Evolutionary conservation across 2,888 invertebrate genomes (phyloP), one percentile per base, ranked within the genome.

Genomic region (Hyles lineata): DNA sequence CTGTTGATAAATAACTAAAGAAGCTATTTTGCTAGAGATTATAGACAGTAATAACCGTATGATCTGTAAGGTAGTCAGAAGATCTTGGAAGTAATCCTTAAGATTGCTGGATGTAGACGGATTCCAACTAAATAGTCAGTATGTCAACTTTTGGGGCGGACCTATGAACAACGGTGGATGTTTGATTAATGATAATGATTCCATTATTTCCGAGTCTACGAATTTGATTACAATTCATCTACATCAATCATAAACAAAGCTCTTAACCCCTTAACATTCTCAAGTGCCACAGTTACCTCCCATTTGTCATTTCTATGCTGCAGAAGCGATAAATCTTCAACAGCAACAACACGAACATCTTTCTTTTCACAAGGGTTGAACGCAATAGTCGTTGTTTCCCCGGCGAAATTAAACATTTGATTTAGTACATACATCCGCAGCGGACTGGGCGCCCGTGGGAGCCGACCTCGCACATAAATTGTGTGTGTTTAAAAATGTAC

Each of bases 401-500:
- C 77, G 86, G 89, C 87, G 87, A 90, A 91, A 91, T 91, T 91
- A 90, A 92, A 91, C 89, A 90, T 91, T 91, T 90, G 90, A 90
- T 89, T 90, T 89, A 90, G 87, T 87, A 87, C 85, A 84, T 83
- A 86, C 88, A 89, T 90, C 89, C 89, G 87, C 79, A 85, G 76
- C 80, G 83, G 86, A 85, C 84, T 87, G 86, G 87, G 84, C 80
- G 84, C 88, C 84, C 89, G 87, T 90, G 90, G 88, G 90, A 90
- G 86, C 80, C 74, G 79, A 79, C 80, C 78, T 83, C 77, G 80
- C 78, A 79, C 76, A 80, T 77, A 78, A 81, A 81, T 84, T 82
- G 83, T 83, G 83, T 78, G 80, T 83, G 81, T 85, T 84, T 86
- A 83, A 86, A 87, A 87, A 87, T 84, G 83, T 83, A 81, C 76